phyloP scores from a whole-genome alignment of 2,113 vertebrate genomes.

The Tachycineta bicolor region DNA sequence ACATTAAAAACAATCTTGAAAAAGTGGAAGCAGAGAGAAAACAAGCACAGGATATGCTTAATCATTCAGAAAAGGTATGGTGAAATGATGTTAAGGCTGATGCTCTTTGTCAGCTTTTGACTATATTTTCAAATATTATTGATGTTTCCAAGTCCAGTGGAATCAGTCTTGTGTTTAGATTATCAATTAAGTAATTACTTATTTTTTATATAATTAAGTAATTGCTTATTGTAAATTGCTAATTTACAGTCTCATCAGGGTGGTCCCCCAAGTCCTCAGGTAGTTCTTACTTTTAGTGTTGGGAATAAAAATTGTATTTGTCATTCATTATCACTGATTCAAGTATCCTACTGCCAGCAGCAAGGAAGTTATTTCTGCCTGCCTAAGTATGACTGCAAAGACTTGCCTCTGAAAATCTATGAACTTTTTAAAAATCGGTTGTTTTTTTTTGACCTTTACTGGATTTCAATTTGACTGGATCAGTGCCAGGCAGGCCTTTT shows the following conservation, averaged over 20 bases:
- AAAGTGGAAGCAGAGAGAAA: conserved; percentile 92
- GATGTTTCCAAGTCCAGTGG: not conserved
- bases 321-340: not conserved
- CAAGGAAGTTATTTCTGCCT: not conserved
- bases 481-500: not conserved
- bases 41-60: conserved; percentile 91
- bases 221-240: not conserved
- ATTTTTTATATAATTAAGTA: too few species aligned
- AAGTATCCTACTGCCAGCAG: not conserved
- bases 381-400: not conserved
- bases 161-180: not conserved
- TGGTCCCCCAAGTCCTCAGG: not conserved
- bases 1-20: conserved; percentile 87
- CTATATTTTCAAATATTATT: not conserved
- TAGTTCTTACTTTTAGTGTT: not conserved
- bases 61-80: conserved; percentile 92
- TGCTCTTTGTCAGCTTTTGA: not conserved
- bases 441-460: not conserved
- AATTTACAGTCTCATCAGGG: not conserved
- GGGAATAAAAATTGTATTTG: not conserved
- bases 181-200: not conserved
- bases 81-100: not conserved
- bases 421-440: not conserved
- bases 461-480: not conserved
- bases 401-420: not conserved